Percentiles rank a stretch among this genome's conserved stretches.
Evolutionary conservation across 2,888 invertebrate genomes (phyloP).

Genomic region (Andrena dorsata): DNA sequence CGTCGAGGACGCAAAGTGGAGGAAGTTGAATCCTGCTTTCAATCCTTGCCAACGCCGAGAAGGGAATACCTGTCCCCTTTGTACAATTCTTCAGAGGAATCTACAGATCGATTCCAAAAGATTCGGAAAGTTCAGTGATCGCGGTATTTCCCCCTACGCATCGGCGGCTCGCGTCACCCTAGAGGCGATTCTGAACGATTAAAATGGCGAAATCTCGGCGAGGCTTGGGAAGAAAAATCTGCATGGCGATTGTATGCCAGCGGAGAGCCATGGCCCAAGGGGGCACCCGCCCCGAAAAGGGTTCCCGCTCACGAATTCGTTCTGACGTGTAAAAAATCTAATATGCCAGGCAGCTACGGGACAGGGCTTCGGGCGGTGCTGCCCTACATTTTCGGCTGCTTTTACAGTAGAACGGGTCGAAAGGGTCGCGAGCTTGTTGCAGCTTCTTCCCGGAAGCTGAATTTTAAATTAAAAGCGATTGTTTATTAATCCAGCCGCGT

Average conservation of each 20-base stretch:
- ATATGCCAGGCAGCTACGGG: slow-evolving; percentile 62
- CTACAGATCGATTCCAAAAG: background rate
- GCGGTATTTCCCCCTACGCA: background rate
- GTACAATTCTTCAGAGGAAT: background rate
- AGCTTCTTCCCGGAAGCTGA: background rate
- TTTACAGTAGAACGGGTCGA: background rate
- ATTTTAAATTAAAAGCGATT: background rate
- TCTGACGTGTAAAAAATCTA: slow-evolving; percentile 68
- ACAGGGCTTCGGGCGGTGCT: slow-evolving; percentile 52
- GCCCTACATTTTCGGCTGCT: slow-evolving; percentile 58
- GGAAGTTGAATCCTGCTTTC: no score
- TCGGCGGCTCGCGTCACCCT: background rate
- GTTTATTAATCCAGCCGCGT: no score
- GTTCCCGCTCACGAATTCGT: slow-evolving; percentile 45
- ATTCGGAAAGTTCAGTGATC: background rate
- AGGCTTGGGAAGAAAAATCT: slow-evolving; percentile 22
- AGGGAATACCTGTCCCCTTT: no score
- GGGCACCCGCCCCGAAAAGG: slow-evolving; percentile 49
- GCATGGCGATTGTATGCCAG: slow-evolving; percentile 29
- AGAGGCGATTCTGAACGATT: background rate
- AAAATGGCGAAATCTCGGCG: background rate
- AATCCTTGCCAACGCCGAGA: no score
- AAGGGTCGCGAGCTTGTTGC: background rate
- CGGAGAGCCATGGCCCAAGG: slow-evolving; percentile 46
- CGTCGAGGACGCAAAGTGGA: no score